A percentile compares a stretch with the other conserved stretches of the same genome.
Evolutionary conservation across 2,888 invertebrate species (phyloP).

Genomic region (Agrotis segetum): DNA sequence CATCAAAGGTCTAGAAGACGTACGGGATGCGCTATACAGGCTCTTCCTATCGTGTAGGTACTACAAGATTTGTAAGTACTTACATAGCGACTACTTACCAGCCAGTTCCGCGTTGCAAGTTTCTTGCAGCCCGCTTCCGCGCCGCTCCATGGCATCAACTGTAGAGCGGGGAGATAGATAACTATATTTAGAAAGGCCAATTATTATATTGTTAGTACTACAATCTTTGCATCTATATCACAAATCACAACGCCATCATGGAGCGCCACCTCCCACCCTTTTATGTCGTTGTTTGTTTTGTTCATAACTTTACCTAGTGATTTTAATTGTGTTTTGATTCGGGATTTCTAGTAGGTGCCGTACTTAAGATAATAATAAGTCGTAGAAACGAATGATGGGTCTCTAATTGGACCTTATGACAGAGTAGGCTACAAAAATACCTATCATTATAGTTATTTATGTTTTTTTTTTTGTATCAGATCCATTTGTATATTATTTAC

Average conservation of each 20-base stretch:
- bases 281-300: conserved; percentile 8
- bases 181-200: conserved; percentile 10
- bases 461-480: too few relatives aligned
- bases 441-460: too few relatives aligned
- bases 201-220: not conserved
- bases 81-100: too few relatives aligned
- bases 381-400: too few relatives aligned
- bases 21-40: too few relatives aligned
- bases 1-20: too few relatives aligned
- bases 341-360: not conserved
- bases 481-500: too few relatives aligned
- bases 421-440: too few relatives aligned
- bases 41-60: too few relatives aligned
- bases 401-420: too few relatives aligned
- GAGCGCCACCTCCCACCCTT: not conserved
- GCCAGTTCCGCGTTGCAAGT: not conserved
- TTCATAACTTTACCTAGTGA: not conserved
- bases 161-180: not conserved
- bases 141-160: not conserved
- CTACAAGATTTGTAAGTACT: too few relatives aligned
- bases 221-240: not conserved
- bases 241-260: not conserved
- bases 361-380: not conserved
- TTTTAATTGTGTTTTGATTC: not conserved
- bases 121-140: conserved; percentile 21